phyloP scores from a whole-genome alignment of 1,140 invertebrate genomes.

The Leptinotarsa lineolata region DNA sequence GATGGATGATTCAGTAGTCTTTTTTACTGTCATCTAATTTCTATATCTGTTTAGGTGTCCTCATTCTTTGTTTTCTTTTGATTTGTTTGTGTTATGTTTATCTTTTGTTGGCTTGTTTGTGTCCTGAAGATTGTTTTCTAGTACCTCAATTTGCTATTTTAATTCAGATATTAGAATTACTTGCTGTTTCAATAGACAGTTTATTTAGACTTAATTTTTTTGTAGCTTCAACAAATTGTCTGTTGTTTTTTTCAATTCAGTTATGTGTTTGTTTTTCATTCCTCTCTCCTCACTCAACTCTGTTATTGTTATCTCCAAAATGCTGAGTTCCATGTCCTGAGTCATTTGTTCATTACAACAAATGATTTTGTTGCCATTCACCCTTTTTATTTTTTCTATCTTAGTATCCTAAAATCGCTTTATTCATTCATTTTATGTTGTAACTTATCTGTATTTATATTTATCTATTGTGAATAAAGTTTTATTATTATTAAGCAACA shows the following conservation, averaged over 20 bases:
- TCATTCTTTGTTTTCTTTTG: neutral
- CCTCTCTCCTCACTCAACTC: neutral
- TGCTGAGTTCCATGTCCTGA: neutral
- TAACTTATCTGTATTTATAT: no score
- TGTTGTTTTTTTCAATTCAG: neutral
- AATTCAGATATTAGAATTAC: neutral
- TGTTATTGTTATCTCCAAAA: constrained; percentile 6
- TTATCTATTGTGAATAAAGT: no score
- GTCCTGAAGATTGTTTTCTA: neutral
- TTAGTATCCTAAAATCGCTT: no score
- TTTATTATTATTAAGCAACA: no score
- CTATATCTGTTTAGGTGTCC: neutral
- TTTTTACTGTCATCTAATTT: neutral
- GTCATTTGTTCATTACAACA: neutral
- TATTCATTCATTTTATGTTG: no score
- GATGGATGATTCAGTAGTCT: neutral
- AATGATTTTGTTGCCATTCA: neutral
- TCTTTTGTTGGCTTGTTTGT: neutral
- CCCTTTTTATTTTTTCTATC: neutral
- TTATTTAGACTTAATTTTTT: neutral
- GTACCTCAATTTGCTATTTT: neutral
- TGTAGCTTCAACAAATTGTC: constrained; percentile 1
- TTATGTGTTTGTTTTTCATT: constrained; percentile 1
- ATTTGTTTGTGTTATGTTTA: no score
- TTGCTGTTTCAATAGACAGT: neutral